These are phyloP conservation scores for Mastacembelus armatus DNA, from an alignment of 2,797 vertebrate genomes.

Conservation along the genomic window DNA sequence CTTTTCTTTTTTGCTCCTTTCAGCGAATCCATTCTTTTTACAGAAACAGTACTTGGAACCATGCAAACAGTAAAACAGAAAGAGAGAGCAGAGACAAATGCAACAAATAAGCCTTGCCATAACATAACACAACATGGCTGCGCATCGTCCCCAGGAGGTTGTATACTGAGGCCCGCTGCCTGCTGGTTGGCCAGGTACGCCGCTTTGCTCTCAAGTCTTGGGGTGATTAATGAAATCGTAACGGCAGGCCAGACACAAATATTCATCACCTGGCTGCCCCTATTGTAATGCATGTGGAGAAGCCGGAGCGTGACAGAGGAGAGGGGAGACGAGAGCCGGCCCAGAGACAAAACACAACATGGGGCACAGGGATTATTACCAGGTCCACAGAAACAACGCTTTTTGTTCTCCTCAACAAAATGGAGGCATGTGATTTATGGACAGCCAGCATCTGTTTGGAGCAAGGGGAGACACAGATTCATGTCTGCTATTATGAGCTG, in stretches of 20 bases:
- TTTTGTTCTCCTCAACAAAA: conserved; percentile 83
- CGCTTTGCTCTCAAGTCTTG: conserved; percentile 73
- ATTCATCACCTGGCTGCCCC: conserved; percentile 85
- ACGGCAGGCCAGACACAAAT: conserved; percentile 84
- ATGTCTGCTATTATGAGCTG: conserved; percentile 84
- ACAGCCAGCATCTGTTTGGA: conserved; percentile 83
- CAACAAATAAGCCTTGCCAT: conserved; percentile 75
- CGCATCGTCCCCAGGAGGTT: conserved; percentile 75
- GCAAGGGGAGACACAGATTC: conserved; percentile 82
- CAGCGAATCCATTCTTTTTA: conserved; percentile 61
- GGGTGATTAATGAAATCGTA: conserved; percentile 93
- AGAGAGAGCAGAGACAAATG: conserved; percentile 65
- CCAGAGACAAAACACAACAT: conserved; percentile 84
- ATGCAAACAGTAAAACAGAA: conserved; percentile 47
- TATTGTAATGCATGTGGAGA: conserved; percentile 83
- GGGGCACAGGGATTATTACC: conserved; percentile 81
- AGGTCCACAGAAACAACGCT: conserved; percentile 77
- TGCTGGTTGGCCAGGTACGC: conserved; percentile 79
- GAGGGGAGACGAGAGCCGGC: conserved; percentile 79
- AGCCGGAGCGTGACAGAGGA: conserved; percentile 81
- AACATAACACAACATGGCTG: conserved; percentile 75
- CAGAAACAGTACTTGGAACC: conserved; percentile 50
- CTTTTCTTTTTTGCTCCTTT: conserved; percentile 65
- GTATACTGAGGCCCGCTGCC: conserved; percentile 69
- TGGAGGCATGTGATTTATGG: conserved; percentile 85